phyloP scores from a whole-genome alignment of 1,140 invertebrate species.

The Euura lappo region DNA sequence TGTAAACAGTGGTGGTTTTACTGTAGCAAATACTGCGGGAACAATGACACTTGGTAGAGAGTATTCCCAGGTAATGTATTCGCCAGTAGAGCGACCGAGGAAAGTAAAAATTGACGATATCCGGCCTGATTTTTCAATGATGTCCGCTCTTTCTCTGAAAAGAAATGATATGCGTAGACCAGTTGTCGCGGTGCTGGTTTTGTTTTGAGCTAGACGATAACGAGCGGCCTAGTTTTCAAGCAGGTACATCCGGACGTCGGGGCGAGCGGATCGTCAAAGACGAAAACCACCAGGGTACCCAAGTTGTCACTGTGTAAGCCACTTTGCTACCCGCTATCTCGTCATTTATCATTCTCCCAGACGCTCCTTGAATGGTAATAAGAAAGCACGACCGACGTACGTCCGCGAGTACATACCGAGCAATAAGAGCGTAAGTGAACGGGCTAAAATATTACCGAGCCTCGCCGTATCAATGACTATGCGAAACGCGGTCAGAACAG shows the following conservation, averaged over 20 bases:
- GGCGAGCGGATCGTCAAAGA: neutral
- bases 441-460: neutral
- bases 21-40: too few relatives aligned
- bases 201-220: neutral
- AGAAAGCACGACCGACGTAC: neutral
- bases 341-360: constrained; percentile 7
- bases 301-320: neutral
- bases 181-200: neutral
- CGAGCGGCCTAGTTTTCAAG: neutral
- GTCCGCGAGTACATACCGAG: neutral
- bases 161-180: too few relatives aligned
- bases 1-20: too few relatives aligned
- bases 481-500: neutral
- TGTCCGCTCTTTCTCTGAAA: too few relatives aligned
- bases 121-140: neutral
- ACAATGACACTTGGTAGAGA: too few relatives aligned
- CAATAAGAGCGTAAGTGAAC: neutral
- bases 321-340: neutral
- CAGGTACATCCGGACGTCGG: neutral
- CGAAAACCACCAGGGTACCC: neutral
- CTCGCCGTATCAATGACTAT: neutral
- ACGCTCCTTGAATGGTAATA: constrained; percentile 4
- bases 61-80: too few relatives aligned
- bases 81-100: neutral
- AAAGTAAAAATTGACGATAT: constrained; percentile 1